Evolutionary conservation across 1,140 invertebrate genomes (phyloP).

Genomic region (Eurosta solidaginis): DNA sequence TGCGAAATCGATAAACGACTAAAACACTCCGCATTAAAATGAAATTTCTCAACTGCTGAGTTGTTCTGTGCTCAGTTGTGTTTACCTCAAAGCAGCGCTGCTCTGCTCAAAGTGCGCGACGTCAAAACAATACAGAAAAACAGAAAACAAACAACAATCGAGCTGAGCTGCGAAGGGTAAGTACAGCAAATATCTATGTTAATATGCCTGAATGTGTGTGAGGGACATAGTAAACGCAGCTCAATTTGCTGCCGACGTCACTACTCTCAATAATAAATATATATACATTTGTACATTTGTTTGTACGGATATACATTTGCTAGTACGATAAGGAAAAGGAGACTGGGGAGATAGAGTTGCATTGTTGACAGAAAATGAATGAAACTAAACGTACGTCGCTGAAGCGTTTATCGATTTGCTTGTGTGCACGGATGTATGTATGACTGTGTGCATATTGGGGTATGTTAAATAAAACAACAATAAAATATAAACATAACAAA

Average conservation of each 20-base stretch:
- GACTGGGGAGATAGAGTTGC: background rate
- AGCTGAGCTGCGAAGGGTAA: background rate
- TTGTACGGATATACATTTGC: too few relatives aligned
- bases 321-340: too few relatives aligned
- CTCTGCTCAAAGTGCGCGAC: background rate
- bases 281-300: background rate
- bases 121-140: background rate
- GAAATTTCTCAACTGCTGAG: constrained; percentile 46
- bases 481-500: constrained; percentile 11
- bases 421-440: background rate
- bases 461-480: constrained; percentile 12
- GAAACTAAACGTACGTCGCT: constrained; percentile 10
- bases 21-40: constrained; percentile 44
- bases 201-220: too few relatives aligned
- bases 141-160: constrained; percentile 10
- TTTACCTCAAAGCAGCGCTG: background rate
- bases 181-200: too few relatives aligned
- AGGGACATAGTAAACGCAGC: background rate
- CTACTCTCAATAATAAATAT: background rate
- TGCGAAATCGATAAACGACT: constrained; percentile 37
- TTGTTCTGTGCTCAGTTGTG: constrained; percentile 1
- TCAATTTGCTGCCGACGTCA: background rate
- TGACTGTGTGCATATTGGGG: background rate
- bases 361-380: constrained; percentile 28
- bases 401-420: too few relatives aligned